Conservation (phyloP, 2,797 vertebrate genomes). For the Melanotaenia trifasciata region DNA sequence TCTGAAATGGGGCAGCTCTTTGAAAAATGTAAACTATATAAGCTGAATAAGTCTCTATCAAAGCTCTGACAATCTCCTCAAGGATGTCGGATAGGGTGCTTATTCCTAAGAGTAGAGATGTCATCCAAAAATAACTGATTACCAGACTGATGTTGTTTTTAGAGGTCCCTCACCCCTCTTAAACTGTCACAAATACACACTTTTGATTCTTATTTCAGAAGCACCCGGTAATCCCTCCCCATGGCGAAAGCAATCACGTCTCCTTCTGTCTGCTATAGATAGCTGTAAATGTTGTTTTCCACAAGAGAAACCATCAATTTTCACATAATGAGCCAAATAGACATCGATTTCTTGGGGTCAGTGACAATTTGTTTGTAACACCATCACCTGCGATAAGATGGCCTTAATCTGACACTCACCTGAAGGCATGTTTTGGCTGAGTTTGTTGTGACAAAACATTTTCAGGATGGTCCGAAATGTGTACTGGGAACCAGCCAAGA, state of each 20-base stretch:
- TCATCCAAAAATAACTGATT: slow-evolving; percentile 10
- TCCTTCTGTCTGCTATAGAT: slow-evolving; percentile 50
- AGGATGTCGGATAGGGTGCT: not conserved
- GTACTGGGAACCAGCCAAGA: not conserved
- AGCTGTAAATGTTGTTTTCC: slow-evolving; percentile 44
- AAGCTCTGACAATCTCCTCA: slow-evolving; percentile 10
- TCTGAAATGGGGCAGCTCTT: not conserved
- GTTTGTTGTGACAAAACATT: slow-evolving; percentile 7
- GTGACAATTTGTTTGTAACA: slow-evolving; percentile 41
- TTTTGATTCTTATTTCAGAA: slow-evolving; percentile 33
- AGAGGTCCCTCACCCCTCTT: not conserved
- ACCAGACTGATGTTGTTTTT: slow-evolving; percentile 13
- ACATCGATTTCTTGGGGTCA: slow-evolving; percentile 41
- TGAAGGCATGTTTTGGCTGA: slow-evolving; percentile 11
- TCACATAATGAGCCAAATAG: slow-evolving; percentile 41
- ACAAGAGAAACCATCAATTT: slow-evolving; percentile 28
- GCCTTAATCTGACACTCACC: slow-evolving; percentile 18
- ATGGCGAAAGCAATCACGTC: slow-evolving; percentile 40
- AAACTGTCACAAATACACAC: slow-evolving; percentile 9
- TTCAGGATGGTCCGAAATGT: not conserved
- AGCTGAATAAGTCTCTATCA: not conserved
- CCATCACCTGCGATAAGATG: slow-evolving; percentile 1
- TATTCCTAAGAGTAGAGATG: slow-evolving; percentile 7
- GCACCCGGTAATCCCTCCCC: slow-evolving; percentile 52
- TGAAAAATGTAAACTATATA: not conserved